Base-by-base conservation (phyloP, 2,888 invertebrate genomes). In the Temnothorax ravouxi region DNA sequence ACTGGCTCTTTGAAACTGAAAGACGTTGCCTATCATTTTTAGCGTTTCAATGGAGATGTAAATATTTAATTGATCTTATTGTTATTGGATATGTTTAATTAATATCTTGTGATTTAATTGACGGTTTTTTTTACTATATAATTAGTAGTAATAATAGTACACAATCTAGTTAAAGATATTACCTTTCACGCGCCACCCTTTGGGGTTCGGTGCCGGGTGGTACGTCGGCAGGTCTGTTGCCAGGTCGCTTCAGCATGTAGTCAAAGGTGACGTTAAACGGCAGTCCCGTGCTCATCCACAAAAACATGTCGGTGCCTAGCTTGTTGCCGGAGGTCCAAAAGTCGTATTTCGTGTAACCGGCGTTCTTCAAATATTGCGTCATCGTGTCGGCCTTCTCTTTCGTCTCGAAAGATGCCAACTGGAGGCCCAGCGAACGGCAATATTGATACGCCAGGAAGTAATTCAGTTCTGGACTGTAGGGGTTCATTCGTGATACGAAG, bases 311-410 rank as follows among this genome's bases (percentile, higher is more conserved):
- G 21, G 98, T 98, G 52, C 98, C 98, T 84, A 98, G 95, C 91
- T 97, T 97, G 95, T 98, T 98, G 86, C 98, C 98, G 84, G 98
- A 98, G 92, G 98, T 98, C 98, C 98, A 98, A 95, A 98, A 98
- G 94, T 98, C 98, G 92, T 97, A 97, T 93, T 97, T 97, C 90
- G 97, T 97, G 94, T 97, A 97, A 5, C 98, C 98, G 93, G 97
- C 97, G 95, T 98, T 98, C 91, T 96, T 97, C 84, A 98, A 95
- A 94, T 98, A 98, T 88, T 97, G 97, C 76, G 97, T 97, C 95
- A 98, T 97, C 66, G 97, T 97, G 94, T 98, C 97, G 5, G 98
- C 97, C 95, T 98, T 98, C 95, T 98, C 98, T 94, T 97, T 97
- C 11, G 98, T 97, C 95, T 98, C 98, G 93, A 98, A 97, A 18